Evolutionary conservation across 2,797 vertebrate genomes (phyloP), one percentile per base, ranked within the genome.

Genomic region (Natrix natrix): DNA sequence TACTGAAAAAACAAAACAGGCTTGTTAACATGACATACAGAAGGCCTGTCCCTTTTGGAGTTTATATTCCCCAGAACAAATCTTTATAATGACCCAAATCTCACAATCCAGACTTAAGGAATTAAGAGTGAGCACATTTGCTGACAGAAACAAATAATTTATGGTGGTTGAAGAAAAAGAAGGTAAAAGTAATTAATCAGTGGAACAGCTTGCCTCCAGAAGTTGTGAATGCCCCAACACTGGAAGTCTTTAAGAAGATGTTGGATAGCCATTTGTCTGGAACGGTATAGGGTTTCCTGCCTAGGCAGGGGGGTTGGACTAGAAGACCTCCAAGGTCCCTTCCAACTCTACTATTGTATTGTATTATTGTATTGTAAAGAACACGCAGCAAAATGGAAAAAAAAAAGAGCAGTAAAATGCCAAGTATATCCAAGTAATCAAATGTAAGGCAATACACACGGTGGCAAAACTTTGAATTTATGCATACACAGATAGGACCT

Each of bases 1-100:
- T 48, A 93, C 90, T 91, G 88, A 94, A 1, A 52, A 74, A 94
- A 91, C 95, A 93, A 91, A 94, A 91, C 54, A 94, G 94, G 91
- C 92, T 94, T 92, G 91, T 93, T 93, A 95, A 95, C 86, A 92
- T 92, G 91, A 0, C 90, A 32, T 96, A 94, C 26, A 93, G 22
- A 89, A 89, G 22, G 63, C 48, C 37, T 61, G 60, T 13, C 57
- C 8, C 57, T 56, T 37, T 54, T 60, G 48, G 55, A 13, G 32
- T 88, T 54, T 78, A 74, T 12, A 87, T 54, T 74, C 88, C 43
- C 8, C 17, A 52, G 0, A 48, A 32, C 8, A 20, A 13, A 86
- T 32, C 52, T 87, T n/a, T 63, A 87, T 28, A 37, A 54, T 60
- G 24, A 11, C 88, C 52, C 54, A 86, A 32, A 86, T 55, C 2